A percentile compares a stretch with the other conserved stretches of the same genome.
These are phyloP conservation scores for Xerus rutilus DNA, from an alignment of 2,797 vertebrate genomes.

Conservation along the genomic window DNA sequence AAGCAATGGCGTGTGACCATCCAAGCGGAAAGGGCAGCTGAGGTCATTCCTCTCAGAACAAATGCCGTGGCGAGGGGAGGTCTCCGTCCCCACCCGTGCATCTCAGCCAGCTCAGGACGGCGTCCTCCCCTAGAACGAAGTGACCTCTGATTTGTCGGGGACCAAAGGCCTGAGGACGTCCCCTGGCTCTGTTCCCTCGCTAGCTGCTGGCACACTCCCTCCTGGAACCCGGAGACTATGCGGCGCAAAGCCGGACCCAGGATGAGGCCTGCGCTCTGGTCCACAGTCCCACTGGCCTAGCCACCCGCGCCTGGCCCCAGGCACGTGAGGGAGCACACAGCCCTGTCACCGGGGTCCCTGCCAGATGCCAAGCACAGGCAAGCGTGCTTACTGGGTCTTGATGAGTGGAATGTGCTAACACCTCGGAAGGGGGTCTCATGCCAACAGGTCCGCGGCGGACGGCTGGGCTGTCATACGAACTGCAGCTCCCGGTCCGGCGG, in stretches of 20 bases:
- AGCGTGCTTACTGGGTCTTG: neutral
- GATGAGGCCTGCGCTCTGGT: fast-evolving
- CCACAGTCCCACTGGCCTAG: neutral
- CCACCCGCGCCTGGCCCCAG: neutral
- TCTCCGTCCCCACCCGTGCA: neutral
- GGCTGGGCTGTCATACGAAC: neutral
- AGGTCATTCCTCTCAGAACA: fast-evolving
- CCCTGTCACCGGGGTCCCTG: too few relatives aligned
- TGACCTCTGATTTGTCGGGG: neutral
- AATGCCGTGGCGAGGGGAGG: neutral
- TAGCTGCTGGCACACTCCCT: neutral
- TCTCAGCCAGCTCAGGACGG: neutral
- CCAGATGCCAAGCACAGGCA: neutral
- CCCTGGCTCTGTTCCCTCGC: neutral
- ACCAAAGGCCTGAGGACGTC: neutral
- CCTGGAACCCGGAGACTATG: neutral
- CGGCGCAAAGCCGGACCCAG: fast-evolving
- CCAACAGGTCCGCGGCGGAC: neutral
- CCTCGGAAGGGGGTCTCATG: neutral
- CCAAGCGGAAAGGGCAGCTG: neutral
- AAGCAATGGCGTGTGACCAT: too few relatives aligned
- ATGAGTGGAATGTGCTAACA: neutral
- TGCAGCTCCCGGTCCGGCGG: neutral
- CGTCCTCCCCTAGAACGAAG: neutral
- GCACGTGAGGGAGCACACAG: neutral